Evolutionary conservation across 2,797 vertebrate genomes (phyloP), one percentile per base, ranked within the genome.

Genomic region (Novumbra hubbsi): DNA sequence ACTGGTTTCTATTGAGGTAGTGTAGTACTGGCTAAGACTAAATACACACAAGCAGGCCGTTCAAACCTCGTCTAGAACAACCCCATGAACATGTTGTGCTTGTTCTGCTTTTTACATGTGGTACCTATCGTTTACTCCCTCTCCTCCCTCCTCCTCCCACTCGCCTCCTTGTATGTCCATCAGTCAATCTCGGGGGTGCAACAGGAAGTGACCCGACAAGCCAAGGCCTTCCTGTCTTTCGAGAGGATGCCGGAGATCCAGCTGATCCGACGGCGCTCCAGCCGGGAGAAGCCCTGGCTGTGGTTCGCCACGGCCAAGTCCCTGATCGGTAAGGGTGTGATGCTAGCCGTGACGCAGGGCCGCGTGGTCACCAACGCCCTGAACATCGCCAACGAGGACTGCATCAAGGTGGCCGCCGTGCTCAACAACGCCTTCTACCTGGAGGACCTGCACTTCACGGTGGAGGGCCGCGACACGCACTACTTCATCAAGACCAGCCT

Each of bases 351-450:
- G 77, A 95, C 93, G 88, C 96, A 97, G 84, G 98, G 98, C 78
- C 96, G 96, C 65, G 97, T 99, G 82, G 94, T 96, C 80, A 99
- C 98, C 83, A 99, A 97, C 0, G 96, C 96, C 66, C 94, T 98
- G 77, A 99, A 99, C 90, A 96, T 99, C 21, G 98, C 98, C 72
- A 99, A 97, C 7, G 98, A 99, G 88, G 98, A 99, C 94, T 99
- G 98, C 93, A 99, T 99, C 86, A 99, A 99, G 92, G 97, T 99
- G 87, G 97, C 98, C 0, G 96, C 96, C 0, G 96, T 99, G 77
- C 89, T 99, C 27, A 99, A 99, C 88, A 97, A 96, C 0, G 97
- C 97, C 79, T 98, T 98, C 86, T 98, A 99, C 92, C 93, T 99
- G 74, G 98, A 99, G 79, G 95, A 98, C 84, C 91, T 99, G 63